Conservation (phyloP, 2,797 vertebrate genomes). For the Tolypeutes matacus region DNA sequence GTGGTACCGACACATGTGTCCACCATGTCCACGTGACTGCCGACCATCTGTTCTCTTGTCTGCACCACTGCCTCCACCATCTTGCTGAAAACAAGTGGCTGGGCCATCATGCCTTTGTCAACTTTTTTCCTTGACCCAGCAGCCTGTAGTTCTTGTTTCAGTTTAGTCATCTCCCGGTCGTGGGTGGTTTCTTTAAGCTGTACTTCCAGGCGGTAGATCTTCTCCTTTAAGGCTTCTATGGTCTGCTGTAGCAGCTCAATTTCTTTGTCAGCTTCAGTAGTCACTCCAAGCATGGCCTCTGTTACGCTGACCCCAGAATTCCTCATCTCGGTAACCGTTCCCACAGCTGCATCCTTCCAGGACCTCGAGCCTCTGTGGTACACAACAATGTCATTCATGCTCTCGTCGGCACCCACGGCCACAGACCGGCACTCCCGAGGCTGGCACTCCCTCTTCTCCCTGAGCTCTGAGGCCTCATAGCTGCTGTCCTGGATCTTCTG, state of each 20-base stretch:
- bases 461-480: conserved; percentile 83
- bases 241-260: conserved; percentile 97
- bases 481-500: conserved; percentile 92
- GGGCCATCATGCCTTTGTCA: conserved; percentile 93
- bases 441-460: conserved; percentile 70
- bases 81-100: conserved; percentile 91
- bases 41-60: conserved; percentile 92
- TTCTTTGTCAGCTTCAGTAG: conserved; percentile 93
- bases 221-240: conserved; percentile 96
- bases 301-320: conserved; percentile 92
- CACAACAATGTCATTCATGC: conserved; percentile 90
- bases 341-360: conserved; percentile 90
- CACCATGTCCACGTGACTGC: conserved; percentile 88
- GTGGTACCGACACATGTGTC: conserved; percentile 87
- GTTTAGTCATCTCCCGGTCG: conserved; percentile 96
- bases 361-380: conserved; percentile 85
- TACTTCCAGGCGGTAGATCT: conserved; percentile 96
- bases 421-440: conserved; percentile 90
- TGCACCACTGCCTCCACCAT: conserved; percentile 92
- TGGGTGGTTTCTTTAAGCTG: conserved; percentile 96
- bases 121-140: conserved; percentile 94
- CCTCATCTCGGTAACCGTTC: conserved; percentile 88
- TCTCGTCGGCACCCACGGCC: conserved; percentile 92
- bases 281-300: conserved; percentile 95
- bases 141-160: conserved; percentile 96